Base-by-base conservation (phyloP, 2,888 invertebrate species). In the Ophion obscuratus region DNA sequence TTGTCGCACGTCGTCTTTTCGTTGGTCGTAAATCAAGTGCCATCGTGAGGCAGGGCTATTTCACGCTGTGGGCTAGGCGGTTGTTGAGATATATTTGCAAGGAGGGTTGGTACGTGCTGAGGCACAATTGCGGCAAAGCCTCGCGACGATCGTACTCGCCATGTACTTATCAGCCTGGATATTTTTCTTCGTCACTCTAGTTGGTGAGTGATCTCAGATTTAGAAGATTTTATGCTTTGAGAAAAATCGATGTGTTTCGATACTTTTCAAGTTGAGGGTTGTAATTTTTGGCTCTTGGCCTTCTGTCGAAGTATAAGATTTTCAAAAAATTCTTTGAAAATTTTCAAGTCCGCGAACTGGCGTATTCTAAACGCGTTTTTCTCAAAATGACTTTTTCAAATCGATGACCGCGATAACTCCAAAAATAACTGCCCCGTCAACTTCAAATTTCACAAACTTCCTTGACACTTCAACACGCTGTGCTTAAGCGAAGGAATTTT, bases 11-110 rank as follows among this genome's bases (percentile, higher is more conserved):
- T 27, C 31, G 71, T 6, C 11, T 70, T 84, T 53, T 81, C 47
- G 47, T 74, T 64, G 24, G n/a, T 66, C 74, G 75, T 86, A 81
- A 86, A 83, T 83, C 61, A 68, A 47, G 47, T 47, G 47, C 36
- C 14, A 64, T 17, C n/a, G 57, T 64, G 24, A 77, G 62, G 24
- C 57, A 83, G 66, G 59, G 76, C 64, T 27, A 81, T 83, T 86
- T 81, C 81, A 81, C 83, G 83, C 64, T 77, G 71, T 40, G 36
- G 71, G 61, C 44, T 53, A 61, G 61, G 40, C 62, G 74, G 67
- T 78, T 67, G 62, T 40, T 59, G 59, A 59, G 20, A 24, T 59
- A 59, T 78, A 17, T 14, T 24, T 75, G 31, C 0, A 4, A 11
- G 27, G 62, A 64, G 71, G 36, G 7, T n/a, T 40, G 36, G 27